A percentile compares a stretch with the other conserved stretches of the same genome.
These are phyloP conservation scores for Drosophila baimaii DNA, from an alignment of 1,140 invertebrate species.

Conservation along the genomic window DNA sequence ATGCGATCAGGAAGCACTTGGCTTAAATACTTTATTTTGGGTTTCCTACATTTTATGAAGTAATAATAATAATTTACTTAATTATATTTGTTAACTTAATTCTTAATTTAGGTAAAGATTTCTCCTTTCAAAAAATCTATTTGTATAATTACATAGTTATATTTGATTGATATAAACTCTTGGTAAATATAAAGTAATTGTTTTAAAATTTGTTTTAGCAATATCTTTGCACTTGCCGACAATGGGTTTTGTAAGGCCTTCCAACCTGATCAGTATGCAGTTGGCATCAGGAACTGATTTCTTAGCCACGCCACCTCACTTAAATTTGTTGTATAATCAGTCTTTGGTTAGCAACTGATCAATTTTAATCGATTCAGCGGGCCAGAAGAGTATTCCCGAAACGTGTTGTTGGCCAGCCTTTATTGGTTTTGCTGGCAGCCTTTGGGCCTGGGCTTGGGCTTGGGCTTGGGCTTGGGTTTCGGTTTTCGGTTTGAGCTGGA, in stretches of 20 bases:
- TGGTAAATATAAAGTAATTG: background rate
- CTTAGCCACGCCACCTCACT: background rate
- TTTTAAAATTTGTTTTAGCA: background rate
- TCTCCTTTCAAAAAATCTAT: background rate
- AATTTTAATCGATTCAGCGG: background rate
- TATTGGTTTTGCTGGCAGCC: constrained; percentile 13
- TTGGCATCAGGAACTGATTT: background rate
- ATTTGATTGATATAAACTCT: too few species aligned
- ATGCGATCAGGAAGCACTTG: too few species aligned
- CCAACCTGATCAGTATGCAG: background rate
- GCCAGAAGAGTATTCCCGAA: constrained; percentile 7
- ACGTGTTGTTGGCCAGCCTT: constrained; percentile 1
- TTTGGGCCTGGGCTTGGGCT: background rate
- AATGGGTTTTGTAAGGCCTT: background rate
- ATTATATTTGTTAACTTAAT: background rate
- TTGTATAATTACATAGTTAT: too few species aligned
- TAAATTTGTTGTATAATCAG: background rate
- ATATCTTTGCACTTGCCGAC: background rate
- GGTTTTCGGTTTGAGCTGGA: constrained; percentile 2
- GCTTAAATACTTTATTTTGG: too few species aligned
- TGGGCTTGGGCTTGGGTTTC: background rate
- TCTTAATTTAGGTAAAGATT: too few species aligned
- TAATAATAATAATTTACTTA: too few species aligned
- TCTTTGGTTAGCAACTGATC: background rate
- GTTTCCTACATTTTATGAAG: too few species aligned